Base-by-base conservation (phyloP, 1,140 invertebrate species). In the Melitaea cinxia region DNA sequence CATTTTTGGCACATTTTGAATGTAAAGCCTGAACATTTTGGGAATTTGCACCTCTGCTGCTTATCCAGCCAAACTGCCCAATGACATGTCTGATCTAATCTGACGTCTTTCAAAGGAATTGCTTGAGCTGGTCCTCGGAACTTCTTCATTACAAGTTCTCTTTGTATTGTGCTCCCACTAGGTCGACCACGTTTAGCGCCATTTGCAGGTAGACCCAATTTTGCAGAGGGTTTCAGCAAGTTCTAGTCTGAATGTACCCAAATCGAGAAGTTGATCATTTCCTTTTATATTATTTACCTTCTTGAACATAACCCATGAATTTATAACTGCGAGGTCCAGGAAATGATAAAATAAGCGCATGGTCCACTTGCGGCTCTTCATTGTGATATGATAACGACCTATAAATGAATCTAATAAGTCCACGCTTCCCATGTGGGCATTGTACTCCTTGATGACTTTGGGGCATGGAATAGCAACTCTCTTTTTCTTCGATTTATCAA, bases 381-480 rank as follows among this genome's bases (percentile, higher is more conserved):
- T 33, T 49, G 33, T 66, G 19, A 66, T 60, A 21, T 54, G 47
- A 37, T 66, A 60, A 21, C 63, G 10, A 24, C 56, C 56, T 30
- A 60, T 45, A 53, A 66, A 66, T 26, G 19, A 28, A n/a, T 66
- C 56, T 28, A 68, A 15, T 24, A 63, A 26, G n/a, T 65, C 62
- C 12, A 65, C 62, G 15, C 62, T 47, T 58, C 66, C 91, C 91
- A 92, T 92, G 72, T 91, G 82, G 57, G 68, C 77, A 78, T 92
- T 92, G 73, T 92, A 92, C 42, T 83, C 80, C 56, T 74, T 78
- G 17, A 92, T 83, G 53, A 91, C 78, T 73, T 88, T 82, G 54
- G 91, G 91, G 72, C 84, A 89, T 62, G 80, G 68, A 59, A 92
- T 82, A 59, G 81, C 68, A 71, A 85, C 73, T 72, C 74, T 78